These are phyloP conservation scores for Zootermopsis nevadensis DNA, from an alignment of 2,888 invertebrate species.

Conservation along the genomic window DNA sequence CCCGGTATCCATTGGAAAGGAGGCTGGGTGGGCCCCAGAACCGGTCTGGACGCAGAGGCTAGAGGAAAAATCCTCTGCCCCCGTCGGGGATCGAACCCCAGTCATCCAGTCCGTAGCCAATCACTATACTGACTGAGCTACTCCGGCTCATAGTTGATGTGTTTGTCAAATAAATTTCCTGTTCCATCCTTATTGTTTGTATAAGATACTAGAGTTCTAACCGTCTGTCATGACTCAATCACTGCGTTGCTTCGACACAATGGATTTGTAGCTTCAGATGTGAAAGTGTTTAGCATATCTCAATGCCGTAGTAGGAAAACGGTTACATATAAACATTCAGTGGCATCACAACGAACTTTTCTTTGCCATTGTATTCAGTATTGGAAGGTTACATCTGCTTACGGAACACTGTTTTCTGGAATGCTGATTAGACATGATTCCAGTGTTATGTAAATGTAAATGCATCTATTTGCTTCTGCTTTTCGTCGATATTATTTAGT, in stretches of 20 bases:
- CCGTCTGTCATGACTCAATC: neutral
- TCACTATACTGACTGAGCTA: too few relatives aligned
- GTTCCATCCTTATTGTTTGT: too few relatives aligned
- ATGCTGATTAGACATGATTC: slow-evolving; percentile 2
- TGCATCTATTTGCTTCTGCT: too few relatives aligned
- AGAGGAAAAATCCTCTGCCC: too few relatives aligned
- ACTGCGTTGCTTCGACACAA: neutral
- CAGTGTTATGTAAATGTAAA: neutral
- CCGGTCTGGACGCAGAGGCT: too few relatives aligned
- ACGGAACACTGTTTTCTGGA: neutral
- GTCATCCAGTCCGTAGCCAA: too few relatives aligned
- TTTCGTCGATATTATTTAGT: too few relatives aligned
- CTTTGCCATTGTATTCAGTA: neutral
- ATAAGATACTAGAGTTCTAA: neutral
- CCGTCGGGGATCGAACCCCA: too few relatives aligned
- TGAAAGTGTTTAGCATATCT: slow-evolving; percentile 18
- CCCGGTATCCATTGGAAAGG: too few relatives aligned
- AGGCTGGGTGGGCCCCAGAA: too few relatives aligned
- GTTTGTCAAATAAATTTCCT: too few relatives aligned
- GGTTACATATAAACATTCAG: slow-evolving; percentile 29
- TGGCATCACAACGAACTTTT: slow-evolving; percentile 13
- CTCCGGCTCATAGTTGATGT: too few relatives aligned
- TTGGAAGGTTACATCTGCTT: neutral
- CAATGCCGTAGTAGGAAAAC: slow-evolving; percentile 17
- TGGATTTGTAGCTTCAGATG: neutral